These are phyloP conservation scores for Hirtodrosophila alboralis DNA, from an alignment of 2,888 invertebrate species.

Conservation along the genomic window DNA sequence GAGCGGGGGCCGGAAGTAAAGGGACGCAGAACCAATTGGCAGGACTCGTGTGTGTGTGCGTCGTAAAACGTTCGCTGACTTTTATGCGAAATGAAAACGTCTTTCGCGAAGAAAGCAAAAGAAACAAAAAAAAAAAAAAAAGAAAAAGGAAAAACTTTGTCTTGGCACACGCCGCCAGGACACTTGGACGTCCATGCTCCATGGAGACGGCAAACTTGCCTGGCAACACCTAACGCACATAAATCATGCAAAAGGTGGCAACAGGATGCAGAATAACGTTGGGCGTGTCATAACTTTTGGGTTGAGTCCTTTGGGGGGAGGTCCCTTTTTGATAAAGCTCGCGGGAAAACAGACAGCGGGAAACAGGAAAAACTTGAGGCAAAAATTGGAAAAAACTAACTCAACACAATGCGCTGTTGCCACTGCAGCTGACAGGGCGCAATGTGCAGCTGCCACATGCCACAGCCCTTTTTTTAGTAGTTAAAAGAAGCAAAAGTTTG, in stretches of 20 bases:
- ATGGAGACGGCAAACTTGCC: constrained; percentile 40
- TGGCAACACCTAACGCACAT: constrained; percentile 71
- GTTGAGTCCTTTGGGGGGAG: constrained; percentile 23
- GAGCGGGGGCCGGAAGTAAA: constrained; percentile 5
- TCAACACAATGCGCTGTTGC: constrained; percentile 34
- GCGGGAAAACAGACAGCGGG: constrained; percentile 55
- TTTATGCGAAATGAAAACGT: constrained; percentile 67
- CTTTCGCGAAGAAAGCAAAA: constrained; percentile 55
- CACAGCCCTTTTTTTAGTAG: neutral
- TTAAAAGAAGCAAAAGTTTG: constrained; percentile 55
- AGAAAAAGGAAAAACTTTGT: neutral
- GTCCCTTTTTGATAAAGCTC: constrained; percentile 42
- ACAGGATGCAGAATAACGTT: constrained; percentile 35
- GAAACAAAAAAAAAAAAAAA: neutral
- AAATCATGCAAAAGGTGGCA: constrained; percentile 76
- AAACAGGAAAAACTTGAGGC: constrained; percentile 40
- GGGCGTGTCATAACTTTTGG: constrained; percentile 73
- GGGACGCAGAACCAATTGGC: constrained; percentile 71
- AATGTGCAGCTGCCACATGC: constrained; percentile 39
- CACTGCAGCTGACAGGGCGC: constrained; percentile 65
- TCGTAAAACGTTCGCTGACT: constrained; percentile 60
- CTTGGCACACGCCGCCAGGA: neutral
- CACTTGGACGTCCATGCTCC: constrained; percentile 9
- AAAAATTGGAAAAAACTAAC: constrained; percentile 48
- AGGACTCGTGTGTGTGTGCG: constrained; percentile 33